Evolutionary conservation across 37 sponge, comb jelly and placozoan genomes (phyloP), one percentile per base, ranked within the genome.

Genomic region (Ianthella basta): DNA sequence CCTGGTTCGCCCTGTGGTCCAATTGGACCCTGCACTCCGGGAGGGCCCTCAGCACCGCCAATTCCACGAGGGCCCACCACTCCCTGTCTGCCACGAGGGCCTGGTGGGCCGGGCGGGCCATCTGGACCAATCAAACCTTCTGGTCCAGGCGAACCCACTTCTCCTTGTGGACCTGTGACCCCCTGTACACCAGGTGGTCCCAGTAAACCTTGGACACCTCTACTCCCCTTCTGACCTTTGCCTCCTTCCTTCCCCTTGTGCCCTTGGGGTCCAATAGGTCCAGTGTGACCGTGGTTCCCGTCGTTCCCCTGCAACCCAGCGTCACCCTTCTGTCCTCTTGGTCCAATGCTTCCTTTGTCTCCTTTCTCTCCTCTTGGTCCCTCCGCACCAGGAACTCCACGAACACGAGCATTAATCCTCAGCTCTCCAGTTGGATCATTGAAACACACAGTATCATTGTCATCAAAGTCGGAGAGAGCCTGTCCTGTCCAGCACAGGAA

Each of bases 61-160:
- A 38, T 23, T 12, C 77, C 77, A 30, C 34, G 60, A 18, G 20
- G 60, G 20, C 60, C 60, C 18, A 20, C 18, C 18, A 59, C 60
- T 21, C 60, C 60, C 60, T 59, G 60, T 59, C 20, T 18, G 20
- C 60, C 60, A 20, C 18, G 20, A 59, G 20, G 18, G 60, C 60
- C 60, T 21, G 60, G 20, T 59, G 60, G 18, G 20, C 60, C 60
- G 20, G 18, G 18, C 20, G 20, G 18, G 20, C 60, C 20, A 21
- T 59, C 60, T 59, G 18, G 60, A n/a, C n/a, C n/a, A n/a, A n/a
- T n/a, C n/a, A n/a, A n/a, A n/a, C 99, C 86, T 96, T 96, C 55
- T 89, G 89, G 83, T 98, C 98, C 66, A 98, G 91, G 35, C 84
- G 87, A 41, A 91, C 90, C 13, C 98, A 94, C 83, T 98, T 96